These are phyloP conservation scores for Metridium senile DNA, from an alignment of 92 coral and sea anemone genomes.

Conservation along the genomic window DNA sequence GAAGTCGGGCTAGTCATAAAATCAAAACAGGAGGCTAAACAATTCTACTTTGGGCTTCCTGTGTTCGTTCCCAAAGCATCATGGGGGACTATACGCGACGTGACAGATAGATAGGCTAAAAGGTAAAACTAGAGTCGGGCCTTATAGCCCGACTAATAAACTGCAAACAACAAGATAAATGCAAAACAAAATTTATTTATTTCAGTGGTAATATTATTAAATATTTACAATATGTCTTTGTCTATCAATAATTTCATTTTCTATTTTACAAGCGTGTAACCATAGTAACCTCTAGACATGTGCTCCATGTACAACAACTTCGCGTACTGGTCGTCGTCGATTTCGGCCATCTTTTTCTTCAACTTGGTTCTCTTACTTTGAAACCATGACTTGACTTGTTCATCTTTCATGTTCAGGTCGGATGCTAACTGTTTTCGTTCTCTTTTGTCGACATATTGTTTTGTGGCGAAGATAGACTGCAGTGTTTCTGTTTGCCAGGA, in stretches of 20 bases:
- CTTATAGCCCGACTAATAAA: slow-evolving; percentile 14
- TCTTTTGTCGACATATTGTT: slow-evolving; percentile 19
- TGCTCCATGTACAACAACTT: slow-evolving; percentile 7
- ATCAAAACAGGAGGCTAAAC: too few species aligned
- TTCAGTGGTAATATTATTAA: neutral
- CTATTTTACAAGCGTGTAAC: neutral
- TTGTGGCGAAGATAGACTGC: slow-evolving; percentile 2
- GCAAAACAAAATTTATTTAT: neutral
- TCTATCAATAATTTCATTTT: neutral
- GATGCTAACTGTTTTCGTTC: slow-evolving; percentile 18
- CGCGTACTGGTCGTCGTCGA: slow-evolving; percentile 8
- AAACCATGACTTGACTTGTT: slow-evolving; percentile 34
- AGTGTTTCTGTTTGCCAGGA: slow-evolving; percentile 6
- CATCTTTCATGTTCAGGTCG: slow-evolving; percentile 31
- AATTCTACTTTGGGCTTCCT: too few species aligned
- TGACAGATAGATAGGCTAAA: too few species aligned
- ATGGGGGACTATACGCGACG: too few species aligned
- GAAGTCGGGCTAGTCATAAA: too few species aligned
- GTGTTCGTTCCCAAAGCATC: too few species aligned
- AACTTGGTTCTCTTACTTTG: slow-evolving; percentile 28
- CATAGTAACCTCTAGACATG: slow-evolving; percentile 8
- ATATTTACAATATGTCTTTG: neutral
- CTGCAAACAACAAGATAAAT: slow-evolving; percentile 8
- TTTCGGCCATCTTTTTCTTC: slow-evolving; percentile 18
- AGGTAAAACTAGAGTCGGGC: slow-evolving; percentile 34